Base-by-base conservation (phyloP, 2,888 invertebrate genomes). In the Hermaeophaga mercurialis region DNA sequence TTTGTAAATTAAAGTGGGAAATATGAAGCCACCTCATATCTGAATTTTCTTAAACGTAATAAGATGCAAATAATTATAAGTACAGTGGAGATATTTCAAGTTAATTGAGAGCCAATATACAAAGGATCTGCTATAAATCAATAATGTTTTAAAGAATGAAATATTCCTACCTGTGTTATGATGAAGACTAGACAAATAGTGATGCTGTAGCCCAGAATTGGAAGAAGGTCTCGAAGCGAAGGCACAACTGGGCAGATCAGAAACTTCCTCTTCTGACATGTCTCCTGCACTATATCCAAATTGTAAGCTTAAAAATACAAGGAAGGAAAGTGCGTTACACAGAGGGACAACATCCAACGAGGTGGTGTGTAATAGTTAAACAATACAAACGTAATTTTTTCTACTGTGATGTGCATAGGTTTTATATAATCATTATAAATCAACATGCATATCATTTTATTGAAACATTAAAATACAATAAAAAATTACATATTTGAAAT, bases 191-290 rank as follows among this genome's bases (percentile, higher is more conserved):
- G 75, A 63, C 39, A 78, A 60, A 60, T 77, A 77, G 54, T 75
- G 77, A 58, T 77, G 77, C 54, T 76, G 77, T 31, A 76, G 58
- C 24, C 66, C 67, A 1, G 73, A 54, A 50, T 68, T 73, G 4
- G 70, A 64, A 9, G 69, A 58, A 9, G 67, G 64, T 80, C 88
- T 65, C 77, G 85, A 66, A 76, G 84, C 91, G 75, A 91, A 92
- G 54, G 90, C 88, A 75, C 92, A 92, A 33, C 91, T 90, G 0
- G 91, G 91, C 64, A 92, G 80, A 67, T 92, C 91, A 3, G 85
- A 79, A 9, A 89, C 83, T 70, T 84, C 77, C 72, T 87, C 84
- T 78, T 84, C 84, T 53, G 81, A 82, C 38, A 82, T 75, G 61
- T 84, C 83, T 47, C 75, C 78, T 45, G 75, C 75, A 59, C 74